phyloP scores from a whole-genome alignment of 2,888 invertebrate species.

The Lasioglossum calceatum region DNA sequence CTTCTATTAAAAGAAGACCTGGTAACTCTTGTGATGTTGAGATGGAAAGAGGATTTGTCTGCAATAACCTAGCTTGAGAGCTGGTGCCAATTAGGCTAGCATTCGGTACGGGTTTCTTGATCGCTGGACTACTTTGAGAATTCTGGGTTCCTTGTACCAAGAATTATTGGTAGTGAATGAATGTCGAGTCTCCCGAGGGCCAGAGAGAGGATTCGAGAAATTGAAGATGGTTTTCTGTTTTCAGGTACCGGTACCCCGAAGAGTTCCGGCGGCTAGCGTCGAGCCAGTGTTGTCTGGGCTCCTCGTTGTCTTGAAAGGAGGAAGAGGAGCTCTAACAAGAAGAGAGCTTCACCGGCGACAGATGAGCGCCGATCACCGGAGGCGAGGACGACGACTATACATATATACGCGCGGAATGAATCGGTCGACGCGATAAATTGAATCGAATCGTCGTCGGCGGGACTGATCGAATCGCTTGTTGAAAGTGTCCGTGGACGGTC shows the following conservation, averaged over 20 bases:
- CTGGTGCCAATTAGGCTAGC: background rate
- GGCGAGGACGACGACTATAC: background rate
- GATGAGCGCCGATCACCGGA: conserved; percentile 23
- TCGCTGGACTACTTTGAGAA: background rate
- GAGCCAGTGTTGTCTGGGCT: conserved; percentile 60
- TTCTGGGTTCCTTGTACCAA: background rate
- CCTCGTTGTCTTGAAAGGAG: conserved; percentile 64
- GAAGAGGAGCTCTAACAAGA: conserved; percentile 14
- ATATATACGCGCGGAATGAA: conserved; percentile 26
- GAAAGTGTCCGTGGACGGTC: conserved; percentile 9
- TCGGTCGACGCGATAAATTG: conserved; percentile 30
- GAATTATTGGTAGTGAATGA: background rate
- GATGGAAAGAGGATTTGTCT: too few species aligned
- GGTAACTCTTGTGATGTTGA: background rate
- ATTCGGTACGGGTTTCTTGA: background rate
- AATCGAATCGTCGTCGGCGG: conserved; percentile 8
- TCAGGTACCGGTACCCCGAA: conserved; percentile 75
- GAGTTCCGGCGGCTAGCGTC: conserved; percentile 60
- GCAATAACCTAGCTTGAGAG: background rate
- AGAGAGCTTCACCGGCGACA: conserved; percentile 7
- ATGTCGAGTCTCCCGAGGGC: background rate
- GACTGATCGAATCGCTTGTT: conserved; percentile 1
- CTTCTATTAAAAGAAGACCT: background rate
- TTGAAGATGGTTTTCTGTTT: conserved; percentile 60
- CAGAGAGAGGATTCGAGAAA: background rate